phyloP scores from a whole-genome alignment of 2,797 vertebrate genomes.

The Phalanger gymnotis region DNA sequence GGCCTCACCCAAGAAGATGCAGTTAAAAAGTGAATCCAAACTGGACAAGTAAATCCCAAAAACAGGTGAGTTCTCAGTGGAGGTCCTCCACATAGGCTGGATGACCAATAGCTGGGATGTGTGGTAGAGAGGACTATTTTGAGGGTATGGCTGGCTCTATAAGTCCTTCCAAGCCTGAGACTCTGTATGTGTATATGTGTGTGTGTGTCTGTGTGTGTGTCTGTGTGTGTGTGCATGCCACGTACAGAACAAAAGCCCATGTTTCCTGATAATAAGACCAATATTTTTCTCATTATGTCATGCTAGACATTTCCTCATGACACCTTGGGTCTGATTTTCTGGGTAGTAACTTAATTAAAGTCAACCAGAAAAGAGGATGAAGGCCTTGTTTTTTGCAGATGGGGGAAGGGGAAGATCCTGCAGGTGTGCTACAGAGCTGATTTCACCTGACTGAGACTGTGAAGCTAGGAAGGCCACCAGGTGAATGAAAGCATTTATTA shows the following conservation, averaged over 20 bases:
- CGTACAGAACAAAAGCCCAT: neutral
- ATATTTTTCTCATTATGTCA: neutral
- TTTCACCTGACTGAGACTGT: neutral
- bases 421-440: neutral
- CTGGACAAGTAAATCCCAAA: neutral
- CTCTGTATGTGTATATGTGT: too few species aligned
- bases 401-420: neutral
- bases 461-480: neutral
- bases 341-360: neutral
- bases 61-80: neutral
- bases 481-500: neutral
- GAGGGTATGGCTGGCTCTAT: too few species aligned
- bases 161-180: too few species aligned
- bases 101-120: too few species aligned
- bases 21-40: neutral
- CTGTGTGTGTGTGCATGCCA: accelerated
- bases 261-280: neutral
- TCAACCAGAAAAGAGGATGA: neutral
- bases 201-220: too few species aligned
- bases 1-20: neutral
- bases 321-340: neutral
- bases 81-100: too few species aligned
- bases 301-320: neutral
- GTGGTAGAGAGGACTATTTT: too few species aligned
- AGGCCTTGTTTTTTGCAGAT: neutral